Evolutionary conservation across 2,888 invertebrate species (phyloP).

Genomic region (Trissolcus brochymenae): DNA sequence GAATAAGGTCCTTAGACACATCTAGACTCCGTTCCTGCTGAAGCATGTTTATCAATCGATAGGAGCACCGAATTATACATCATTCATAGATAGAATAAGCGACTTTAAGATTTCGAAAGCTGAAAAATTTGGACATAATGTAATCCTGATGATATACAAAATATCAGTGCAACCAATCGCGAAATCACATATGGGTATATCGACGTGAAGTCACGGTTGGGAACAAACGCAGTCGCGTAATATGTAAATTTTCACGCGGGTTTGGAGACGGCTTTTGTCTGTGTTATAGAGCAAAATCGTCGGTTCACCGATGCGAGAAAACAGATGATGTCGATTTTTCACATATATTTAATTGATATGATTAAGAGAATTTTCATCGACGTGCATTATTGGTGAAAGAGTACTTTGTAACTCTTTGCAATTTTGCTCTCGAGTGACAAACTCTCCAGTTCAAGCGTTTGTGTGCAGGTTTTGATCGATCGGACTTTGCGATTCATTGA

Average conservation of each 20-base stretch:
- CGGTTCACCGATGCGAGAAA: slow-evolving; percentile 45
- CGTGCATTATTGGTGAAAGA: background rate
- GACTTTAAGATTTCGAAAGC: slow-evolving; percentile 19
- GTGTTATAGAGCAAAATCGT: slow-evolving; percentile 12
- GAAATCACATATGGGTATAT: slow-evolving; percentile 23
- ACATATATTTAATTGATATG: slow-evolving; percentile 25
- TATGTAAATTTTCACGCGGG: slow-evolving; percentile 17
- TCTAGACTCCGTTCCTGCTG: too few species aligned
- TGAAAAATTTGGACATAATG: slow-evolving; percentile 48
- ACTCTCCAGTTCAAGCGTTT: slow-evolving; percentile 9
- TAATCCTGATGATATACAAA: slow-evolving; percentile 62
- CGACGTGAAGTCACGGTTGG: too few species aligned
- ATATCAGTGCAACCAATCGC: slow-evolving; percentile 58
- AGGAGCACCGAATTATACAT: too few species aligned
- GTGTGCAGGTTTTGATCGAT: slow-evolving; percentile 22
- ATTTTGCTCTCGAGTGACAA: too few species aligned
- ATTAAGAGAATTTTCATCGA: slow-evolving; percentile 25
- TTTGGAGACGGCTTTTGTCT: slow-evolving; percentile 21
- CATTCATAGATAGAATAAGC: too few species aligned
- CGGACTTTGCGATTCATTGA: slow-evolving; percentile 28
- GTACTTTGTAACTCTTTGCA: too few species aligned
- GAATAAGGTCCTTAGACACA: too few species aligned
- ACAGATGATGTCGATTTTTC: slow-evolving; percentile 37
- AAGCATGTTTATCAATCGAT: too few species aligned
- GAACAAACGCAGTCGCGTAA: background rate